These are phyloP conservation scores for Uloborus plumipes DNA, from an alignment of 2,888 invertebrate genomes.

Conservation along the genomic window DNA sequence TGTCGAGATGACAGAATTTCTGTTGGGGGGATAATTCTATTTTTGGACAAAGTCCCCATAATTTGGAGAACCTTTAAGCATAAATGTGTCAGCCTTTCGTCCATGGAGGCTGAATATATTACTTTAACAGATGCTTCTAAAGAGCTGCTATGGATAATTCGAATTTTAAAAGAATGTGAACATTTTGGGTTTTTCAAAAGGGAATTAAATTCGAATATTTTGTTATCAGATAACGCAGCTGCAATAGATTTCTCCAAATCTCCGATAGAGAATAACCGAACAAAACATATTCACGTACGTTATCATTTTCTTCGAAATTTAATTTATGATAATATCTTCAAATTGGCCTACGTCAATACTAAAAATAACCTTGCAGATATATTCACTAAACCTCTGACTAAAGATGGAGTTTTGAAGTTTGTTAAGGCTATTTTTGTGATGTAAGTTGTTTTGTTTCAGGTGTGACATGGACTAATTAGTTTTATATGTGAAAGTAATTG, in stretches of 20 bases:
- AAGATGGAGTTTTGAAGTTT: not conserved
- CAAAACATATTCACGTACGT: not conserved
- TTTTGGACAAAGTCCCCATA: conserved; percentile 14
- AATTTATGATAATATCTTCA: not conserved
- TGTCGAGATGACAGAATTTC: conserved; percentile 19
- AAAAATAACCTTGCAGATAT: not conserved
- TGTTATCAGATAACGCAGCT: not conserved
- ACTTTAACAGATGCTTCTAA: conserved; percentile 17
- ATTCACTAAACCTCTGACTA: conserved; percentile 1
- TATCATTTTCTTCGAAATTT: not conserved
- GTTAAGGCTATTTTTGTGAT: too few relatives aligned
- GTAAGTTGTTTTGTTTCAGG: too few relatives aligned
- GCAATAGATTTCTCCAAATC: not conserved
- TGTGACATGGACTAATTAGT: too few relatives aligned
- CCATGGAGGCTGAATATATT: conserved; percentile 29
- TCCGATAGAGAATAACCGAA: not conserved
- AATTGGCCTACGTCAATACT: not conserved
- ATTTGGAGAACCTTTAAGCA: conserved; percentile 13
- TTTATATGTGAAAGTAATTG: too few relatives aligned
- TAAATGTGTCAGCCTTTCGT: conserved; percentile 22
- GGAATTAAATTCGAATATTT: not conserved
- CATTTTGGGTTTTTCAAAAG: not conserved
- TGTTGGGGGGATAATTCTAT: conserved; percentile 1
- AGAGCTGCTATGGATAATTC: conserved; percentile 4
- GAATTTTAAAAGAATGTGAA: not conserved